phyloP scores from a whole-genome alignment of 2,888 invertebrate genomes.

The Eilema caniola region DNA sequence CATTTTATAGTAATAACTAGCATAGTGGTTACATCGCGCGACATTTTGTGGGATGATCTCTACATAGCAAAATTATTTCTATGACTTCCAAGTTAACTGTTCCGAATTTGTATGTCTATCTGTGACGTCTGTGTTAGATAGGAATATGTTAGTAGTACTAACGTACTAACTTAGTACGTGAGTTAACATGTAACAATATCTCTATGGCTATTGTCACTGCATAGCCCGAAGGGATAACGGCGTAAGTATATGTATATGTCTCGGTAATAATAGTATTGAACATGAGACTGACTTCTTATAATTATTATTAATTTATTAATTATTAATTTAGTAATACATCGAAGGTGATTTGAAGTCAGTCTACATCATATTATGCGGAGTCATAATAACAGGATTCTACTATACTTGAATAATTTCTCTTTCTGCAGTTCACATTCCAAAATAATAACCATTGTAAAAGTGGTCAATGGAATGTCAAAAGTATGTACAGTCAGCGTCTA shows the following conservation, averaged over 20 bases:
- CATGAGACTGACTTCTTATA: not conserved
- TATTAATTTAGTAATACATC: too few species aligned
- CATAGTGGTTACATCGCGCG: not conserved
- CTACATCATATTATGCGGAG: too few species aligned
- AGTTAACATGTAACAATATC: too few species aligned
- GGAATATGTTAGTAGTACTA: too few species aligned
- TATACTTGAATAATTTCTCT: too few species aligned
- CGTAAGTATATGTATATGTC: not conserved
- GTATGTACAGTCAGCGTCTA: too few species aligned
- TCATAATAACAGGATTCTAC: too few species aligned
- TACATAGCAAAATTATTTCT: not conserved
- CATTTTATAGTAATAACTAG: not conserved
- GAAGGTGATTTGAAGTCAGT: too few species aligned
- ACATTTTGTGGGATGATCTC: not conserved
- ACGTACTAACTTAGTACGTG: too few species aligned
- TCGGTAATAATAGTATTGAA: not conserved
- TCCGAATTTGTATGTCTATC: too few species aligned
- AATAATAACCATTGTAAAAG: not conserved
- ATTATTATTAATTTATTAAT: too few species aligned
- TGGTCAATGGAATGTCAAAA: not conserved
- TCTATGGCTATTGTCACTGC: not conserved
- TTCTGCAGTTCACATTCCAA: not conserved
- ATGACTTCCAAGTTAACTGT: not conserved
- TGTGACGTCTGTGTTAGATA: too few species aligned
- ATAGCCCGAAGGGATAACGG: not conserved